phyloP scores from a whole-genome alignment of 2,888 invertebrate species.

The Rhopalosiphum nymphaeae region DNA sequence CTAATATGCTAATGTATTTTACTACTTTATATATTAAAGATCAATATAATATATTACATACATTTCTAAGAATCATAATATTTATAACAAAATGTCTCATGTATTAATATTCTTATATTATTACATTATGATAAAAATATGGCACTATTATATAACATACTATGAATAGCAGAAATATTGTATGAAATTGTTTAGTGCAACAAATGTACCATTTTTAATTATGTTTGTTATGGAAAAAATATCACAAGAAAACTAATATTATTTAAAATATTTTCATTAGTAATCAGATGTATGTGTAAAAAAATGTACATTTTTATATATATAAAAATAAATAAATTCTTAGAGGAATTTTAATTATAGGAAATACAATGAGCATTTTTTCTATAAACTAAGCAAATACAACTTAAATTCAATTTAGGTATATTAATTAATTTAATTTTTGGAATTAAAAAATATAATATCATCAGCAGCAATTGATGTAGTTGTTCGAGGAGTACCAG shows the following conservation, averaged over 20 bases:
- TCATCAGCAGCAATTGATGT: constrained; percentile 90
- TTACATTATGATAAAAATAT: neutral
- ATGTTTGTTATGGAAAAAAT: neutral
- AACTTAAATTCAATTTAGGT: constrained; percentile 16
- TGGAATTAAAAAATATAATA: constrained; percentile 80
- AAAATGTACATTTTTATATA: neutral
- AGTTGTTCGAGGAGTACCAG: constrained; percentile 79
- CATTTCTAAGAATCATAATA: neutral
- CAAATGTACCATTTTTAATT: neutral
- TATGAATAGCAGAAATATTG: neutral
- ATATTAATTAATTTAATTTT: neutral
- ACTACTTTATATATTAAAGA: neutral
- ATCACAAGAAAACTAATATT: neutral
- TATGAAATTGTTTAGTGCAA: neutral
- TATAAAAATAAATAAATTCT: neutral
- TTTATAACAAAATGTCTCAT: neutral
- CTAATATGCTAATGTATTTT: neutral
- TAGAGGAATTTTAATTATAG: neutral
- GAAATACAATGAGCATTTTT: neutral
- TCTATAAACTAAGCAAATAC: constrained; percentile 26
- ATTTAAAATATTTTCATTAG: neutral
- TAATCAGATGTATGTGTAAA: neutral
- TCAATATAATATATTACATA: neutral
- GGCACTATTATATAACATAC: neutral
- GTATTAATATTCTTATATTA: neutral